phyloP scores from a whole-genome alignment of 2,888 invertebrate genomes.

The Epsilonema sp. region DNA sequence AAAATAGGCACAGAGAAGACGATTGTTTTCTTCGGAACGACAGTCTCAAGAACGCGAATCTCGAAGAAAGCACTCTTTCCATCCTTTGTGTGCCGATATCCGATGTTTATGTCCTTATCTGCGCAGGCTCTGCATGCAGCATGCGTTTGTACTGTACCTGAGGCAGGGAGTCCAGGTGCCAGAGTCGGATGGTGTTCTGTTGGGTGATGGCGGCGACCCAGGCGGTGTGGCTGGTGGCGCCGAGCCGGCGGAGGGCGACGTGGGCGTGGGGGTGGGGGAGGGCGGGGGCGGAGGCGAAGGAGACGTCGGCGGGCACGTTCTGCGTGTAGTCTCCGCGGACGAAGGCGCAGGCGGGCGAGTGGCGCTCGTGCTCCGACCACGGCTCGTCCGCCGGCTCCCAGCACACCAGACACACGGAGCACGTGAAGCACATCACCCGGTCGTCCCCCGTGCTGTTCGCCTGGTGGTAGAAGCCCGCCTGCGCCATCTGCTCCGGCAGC shows the following conservation, averaged over 20 bases:
- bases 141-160: conserved; percentile 3
- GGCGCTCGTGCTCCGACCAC: conserved; percentile 87
- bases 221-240: not conserved
- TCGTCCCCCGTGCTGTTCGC: conserved; percentile 73
- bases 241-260: not conserved
- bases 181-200: conserved; percentile 51
- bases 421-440: conserved; percentile 85
- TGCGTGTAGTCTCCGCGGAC: conserved; percentile 83
- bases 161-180: conserved; percentile 40
- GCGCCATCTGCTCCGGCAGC: conserved; percentile 81
- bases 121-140: too few species aligned
- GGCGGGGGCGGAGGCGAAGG: conserved; percentile 61
- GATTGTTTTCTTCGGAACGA: too few species aligned
- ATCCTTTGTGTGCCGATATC: too few species aligned
- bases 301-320: conserved; percentile 70
- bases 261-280: conserved; percentile 26
- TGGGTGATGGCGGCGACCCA: conserved; percentile 47
- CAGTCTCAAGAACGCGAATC: too few species aligned
- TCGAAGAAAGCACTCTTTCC: too few species aligned
- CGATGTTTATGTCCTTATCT: too few species aligned
- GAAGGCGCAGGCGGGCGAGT: conserved; percentile 77
- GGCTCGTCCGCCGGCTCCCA: conserved; percentile 95
- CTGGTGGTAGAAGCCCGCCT: conserved; percentile 87
- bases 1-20: not conserved
- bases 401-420: conserved; percentile 76